Evolutionary conservation across 2,113 vertebrate genomes (phyloP).

Genomic region (Orientallactaga bullata): DNA sequence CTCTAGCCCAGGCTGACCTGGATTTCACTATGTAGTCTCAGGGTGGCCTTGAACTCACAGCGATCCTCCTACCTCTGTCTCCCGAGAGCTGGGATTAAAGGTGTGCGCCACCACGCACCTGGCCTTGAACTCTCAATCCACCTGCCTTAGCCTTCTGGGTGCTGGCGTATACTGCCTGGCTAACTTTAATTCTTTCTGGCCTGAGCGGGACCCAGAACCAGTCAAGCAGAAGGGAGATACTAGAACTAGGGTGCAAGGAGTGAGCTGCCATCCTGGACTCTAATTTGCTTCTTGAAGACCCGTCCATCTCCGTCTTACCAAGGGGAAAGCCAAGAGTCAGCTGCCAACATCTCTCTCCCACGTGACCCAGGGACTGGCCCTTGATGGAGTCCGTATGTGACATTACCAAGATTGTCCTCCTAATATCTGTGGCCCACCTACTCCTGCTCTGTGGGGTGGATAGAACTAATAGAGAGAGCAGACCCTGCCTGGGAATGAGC

Average conservation of each 20-base stretch:
- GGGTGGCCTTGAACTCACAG: no score
- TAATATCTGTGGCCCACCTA: background rate
- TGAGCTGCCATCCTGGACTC: background rate
- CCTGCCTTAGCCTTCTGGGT: background rate
- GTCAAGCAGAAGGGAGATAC: background rate
- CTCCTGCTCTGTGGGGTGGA: no score
- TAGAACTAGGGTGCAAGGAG: no score
- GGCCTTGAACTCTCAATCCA: background rate
- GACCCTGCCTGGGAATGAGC: background rate
- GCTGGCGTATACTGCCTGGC: background rate
- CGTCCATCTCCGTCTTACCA: background rate
- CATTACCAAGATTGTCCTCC: background rate
- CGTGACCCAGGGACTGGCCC: background rate
- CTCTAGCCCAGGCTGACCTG: no score
- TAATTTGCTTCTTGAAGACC: constrained; percentile 10
- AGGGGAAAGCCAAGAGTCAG: background rate
- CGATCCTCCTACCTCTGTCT: no score
- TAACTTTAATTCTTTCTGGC: background rate
- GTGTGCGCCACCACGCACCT: no score
- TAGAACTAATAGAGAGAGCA: background rate
- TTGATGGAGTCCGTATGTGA: background rate
- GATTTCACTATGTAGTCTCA: no score
- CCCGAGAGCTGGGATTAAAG: no score
- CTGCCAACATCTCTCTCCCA: background rate
- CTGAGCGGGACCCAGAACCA: background rate